phyloP scores from a whole-genome alignment of 53 echinoderm and acorn worm species.

The Mesocentrotus franciscanus region DNA sequence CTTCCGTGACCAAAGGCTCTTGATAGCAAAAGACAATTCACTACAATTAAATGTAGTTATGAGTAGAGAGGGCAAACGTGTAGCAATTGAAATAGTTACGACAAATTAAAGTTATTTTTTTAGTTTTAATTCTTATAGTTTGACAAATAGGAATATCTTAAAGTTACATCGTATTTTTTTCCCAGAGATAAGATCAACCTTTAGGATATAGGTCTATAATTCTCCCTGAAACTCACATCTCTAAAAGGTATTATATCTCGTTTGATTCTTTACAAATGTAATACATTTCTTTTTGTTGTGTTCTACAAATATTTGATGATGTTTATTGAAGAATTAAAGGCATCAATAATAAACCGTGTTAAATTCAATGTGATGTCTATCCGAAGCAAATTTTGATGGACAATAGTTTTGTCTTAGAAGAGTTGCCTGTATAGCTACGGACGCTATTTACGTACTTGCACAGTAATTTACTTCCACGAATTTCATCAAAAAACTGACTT shows the following conservation, averaged over 20 bases:
- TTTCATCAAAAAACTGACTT: neutral
- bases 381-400: no score
- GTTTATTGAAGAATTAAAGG: no score
- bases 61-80: no score
- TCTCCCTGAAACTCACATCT: neutral
- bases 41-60: no score
- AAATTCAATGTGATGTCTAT: no score
- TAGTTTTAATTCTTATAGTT: neutral
- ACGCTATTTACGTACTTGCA: neutral
- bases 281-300: neutral
- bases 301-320: no score
- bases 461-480: neutral
- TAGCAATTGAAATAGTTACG: neutral
- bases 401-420: no score
- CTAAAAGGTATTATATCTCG: neutral
- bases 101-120: neutral
- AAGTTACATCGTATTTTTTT: neutral
- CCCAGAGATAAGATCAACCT: neutral
- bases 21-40: neutral
- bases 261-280: neutral
- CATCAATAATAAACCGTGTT: no score
- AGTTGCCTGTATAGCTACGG: neutral
- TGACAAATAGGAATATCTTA: neutral
- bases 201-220: constrained; percentile 16
- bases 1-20: neutral